Base-by-base conservation (phyloP, 2,888 invertebrate genomes). In the Atrina japonica region DNA sequence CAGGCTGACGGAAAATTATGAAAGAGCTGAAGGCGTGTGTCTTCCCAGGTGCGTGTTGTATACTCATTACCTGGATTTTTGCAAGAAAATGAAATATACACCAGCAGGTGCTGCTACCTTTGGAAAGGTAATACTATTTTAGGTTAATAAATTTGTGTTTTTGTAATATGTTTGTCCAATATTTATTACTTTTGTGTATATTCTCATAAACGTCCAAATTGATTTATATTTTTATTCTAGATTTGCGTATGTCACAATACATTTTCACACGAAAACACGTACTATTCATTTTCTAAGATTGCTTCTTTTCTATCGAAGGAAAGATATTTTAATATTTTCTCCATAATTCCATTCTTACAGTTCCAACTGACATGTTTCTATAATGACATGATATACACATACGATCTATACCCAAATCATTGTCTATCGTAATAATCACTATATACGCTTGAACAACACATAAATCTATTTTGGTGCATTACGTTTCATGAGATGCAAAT, bases 101-200 rank as follows among this genome's bases (percentile, higher is more conserved):
- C 90, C 91, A 1, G 88, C 90, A 1, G 89, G 90, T 50, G 90
- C 90, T 5, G 91, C 91, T 2, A 91, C 90, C 0, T 91, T 91
- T 79, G 91, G 91, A 47, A 91, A 91, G 86, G 90, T 90, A 78
- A 65, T 61, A 52, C 0, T 21, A 16, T 18, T 50, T 25, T 16
- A 23, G 23, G 11, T 21, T 6, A 14, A 16, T 14, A 50, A 21
- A 27, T n/a, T n/a, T n/a, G n/a, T n/a, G n/a, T n/a, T n/a, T n/a
- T n/a, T n/a, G n/a, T n/a, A n/a, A n/a, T n/a, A n/a, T n/a, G n/a
- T n/a, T n/a, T n/a, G n/a, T n/a, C n/a, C n/a, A n/a, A n/a, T n/a
- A n/a, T n/a, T n/a, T n/a, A n/a, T n/a, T n/a, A n/a, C n/a, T n/a
- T n/a, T n/a, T n/a, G n/a, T n/a, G n/a, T n/a, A n/a, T n/a, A n/a